Evolutionary conservation across 2,113 vertebrate species (phyloP), one percentile per base, ranked within the genome.

Genomic region (Rhegmatorhina hoffmannsi): DNA sequence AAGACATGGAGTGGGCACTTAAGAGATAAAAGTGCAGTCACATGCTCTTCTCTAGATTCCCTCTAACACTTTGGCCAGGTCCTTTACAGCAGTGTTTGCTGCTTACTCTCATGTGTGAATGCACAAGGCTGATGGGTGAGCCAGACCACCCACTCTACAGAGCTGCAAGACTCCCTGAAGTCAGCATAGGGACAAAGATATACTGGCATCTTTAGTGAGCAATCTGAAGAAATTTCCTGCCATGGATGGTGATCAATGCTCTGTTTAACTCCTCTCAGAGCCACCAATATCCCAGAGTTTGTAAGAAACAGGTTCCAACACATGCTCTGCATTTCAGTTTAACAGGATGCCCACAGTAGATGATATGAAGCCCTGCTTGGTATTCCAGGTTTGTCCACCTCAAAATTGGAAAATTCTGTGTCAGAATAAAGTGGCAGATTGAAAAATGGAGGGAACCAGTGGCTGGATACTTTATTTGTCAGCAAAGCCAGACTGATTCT

Each of bases 11-110:
- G 18, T 64, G 26, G 36, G 19, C 36, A 47, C 56, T 75, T 36
- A 33, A 58, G 26, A 59, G 56, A 19, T 55, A 38, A 29, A 84
- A 23, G 6, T 6, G 13, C 0, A 1, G 62, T n/a, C 1, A 0
- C 52, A 50, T 28, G 12, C 28, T 70, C 16, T 70, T 4, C 40
- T 63, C 17, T 38, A 53, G 36, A 17, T 36, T 74, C 62, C 33
- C 28, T 44, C 73, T 49, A 33, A 16, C 21, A 10, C 29, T 60
- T 66, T 43, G 40, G 46, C 15, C 40, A 87, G 25, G 52, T 70
- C 36, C 52, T 85, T 89, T 29, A 55, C 25, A 43, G 46, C 20
- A 38, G 38, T 6, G 3, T 49, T 91, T 88, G 13, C 18, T 5
- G 6, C 31, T 70, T 70, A 20, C 8, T 50, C 7, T 52, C 3